Conservation (phyloP, 2,797 vertebrate species). For the Eidolon dupreanum region DNA sequence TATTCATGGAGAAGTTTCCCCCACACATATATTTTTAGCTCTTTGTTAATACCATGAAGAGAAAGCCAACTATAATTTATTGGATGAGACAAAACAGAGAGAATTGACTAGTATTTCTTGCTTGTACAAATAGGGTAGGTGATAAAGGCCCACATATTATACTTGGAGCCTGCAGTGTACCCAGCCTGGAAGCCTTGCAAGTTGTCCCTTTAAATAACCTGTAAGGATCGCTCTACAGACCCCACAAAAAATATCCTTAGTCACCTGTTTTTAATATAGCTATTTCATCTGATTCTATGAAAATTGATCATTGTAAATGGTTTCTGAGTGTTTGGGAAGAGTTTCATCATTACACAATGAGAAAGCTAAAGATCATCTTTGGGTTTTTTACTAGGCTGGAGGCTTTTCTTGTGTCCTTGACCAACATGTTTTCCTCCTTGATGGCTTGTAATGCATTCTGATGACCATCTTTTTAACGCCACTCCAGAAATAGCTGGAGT, state of each 20-base stretch:
- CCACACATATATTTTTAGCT: background rate
- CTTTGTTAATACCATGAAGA: background rate
- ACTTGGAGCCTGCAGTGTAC: background rate
- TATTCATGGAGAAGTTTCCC: background rate
- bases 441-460: background rate
- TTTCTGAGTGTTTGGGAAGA: background rate
- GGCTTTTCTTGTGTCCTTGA: background rate
- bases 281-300: background rate
- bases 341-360: background rate
- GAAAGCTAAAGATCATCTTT: slow-evolving; percentile 7
- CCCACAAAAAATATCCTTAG: background rate
- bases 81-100: slow-evolving; percentile 38
- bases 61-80: slow-evolving; percentile 9
- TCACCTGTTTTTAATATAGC: background rate
- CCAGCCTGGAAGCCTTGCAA: background rate
- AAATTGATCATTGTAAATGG: background rate
- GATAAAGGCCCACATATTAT: background rate
- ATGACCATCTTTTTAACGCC: background rate
- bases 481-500: background rate
- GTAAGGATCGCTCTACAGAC: background rate
- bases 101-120: background rate
- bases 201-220: background rate
- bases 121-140: background rate
- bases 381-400: background rate
- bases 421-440: background rate